Percentiles rank a stretch among this genome's conserved stretches.
These are phyloP conservation scores for Dendrolimus houi DNA, from an alignment of 2,888 invertebrate genomes.

Conservation along the genomic window DNA sequence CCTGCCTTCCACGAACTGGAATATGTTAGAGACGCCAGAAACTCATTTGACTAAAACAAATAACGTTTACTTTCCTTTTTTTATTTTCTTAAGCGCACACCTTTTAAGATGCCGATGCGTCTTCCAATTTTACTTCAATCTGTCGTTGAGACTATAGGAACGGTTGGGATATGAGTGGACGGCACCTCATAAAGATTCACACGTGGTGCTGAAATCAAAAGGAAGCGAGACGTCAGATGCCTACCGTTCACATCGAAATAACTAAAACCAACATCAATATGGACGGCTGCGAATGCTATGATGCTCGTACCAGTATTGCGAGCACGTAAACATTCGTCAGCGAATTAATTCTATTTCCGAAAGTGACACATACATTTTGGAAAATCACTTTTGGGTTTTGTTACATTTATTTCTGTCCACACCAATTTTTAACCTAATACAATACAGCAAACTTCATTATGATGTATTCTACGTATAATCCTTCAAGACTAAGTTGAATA, in stretches of 20 bases:
- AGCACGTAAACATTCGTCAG: neutral
- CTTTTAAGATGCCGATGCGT: conserved; percentile 53
- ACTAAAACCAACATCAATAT: neutral
- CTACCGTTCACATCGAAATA: neutral
- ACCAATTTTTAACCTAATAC: no score
- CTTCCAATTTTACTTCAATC: conserved; percentile 42
- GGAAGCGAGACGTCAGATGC: conserved; percentile 12
- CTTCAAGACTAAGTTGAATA: no score
- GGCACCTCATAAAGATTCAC: conserved; percentile 15
- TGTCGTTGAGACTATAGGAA: conserved; percentile 23
- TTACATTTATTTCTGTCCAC: no score
- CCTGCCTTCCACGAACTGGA: conserved; percentile 37
- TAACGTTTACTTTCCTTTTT: conserved; percentile 44
- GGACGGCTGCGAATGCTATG: neutral
- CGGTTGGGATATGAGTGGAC: conserved; percentile 11
- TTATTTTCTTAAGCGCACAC: conserved; percentile 46
- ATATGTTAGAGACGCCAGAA: conserved; percentile 57
- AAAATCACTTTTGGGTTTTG: no score
- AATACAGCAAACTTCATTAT: no score
- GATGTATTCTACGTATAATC: no score
- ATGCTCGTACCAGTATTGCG: neutral
- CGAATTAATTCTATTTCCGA: no score
- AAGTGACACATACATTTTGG: no score
- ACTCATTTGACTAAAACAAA: conserved; percentile 72
- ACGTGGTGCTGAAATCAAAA: conserved; percentile 18